Base-by-base conservation (phyloP, 2,888 invertebrate species). In the Bimastos eiseni region DNA sequence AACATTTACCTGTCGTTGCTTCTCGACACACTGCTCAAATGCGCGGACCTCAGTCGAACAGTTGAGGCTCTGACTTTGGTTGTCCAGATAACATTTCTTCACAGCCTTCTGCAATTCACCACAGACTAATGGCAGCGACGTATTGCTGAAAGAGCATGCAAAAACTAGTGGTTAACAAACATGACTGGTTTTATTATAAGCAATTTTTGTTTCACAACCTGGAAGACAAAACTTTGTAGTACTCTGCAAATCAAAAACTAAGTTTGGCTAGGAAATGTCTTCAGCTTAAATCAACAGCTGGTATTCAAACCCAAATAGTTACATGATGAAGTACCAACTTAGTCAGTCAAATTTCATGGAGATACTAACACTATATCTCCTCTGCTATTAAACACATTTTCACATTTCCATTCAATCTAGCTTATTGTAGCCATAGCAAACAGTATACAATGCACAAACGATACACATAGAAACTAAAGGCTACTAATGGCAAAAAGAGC, bases 51-150 rank as follows among this genome's bases (percentile, higher is more conserved):
- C 37, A 30, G 83, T 83, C 1, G 90, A 37, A 41, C 90, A 90
- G 84, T 84, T 83, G 83, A 90, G 90, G 83, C 83, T 90, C 33
- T 84, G 84, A n/a, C 41, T 83, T 30, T 33, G 30, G 41, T 90
- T 83, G 21, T 90, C 84, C 30, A 41, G 84, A 49, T 90, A 90
- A 44, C 90, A 90, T n/a, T 44, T 83, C 33, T 44, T 83, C 15
- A 90, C 90, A 30, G 34, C 90, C 44, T 38, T 33, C 84, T 90
- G 90, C 41, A 84, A 33, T 15, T 90, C 90, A 21, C 83, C 90
- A 41, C 90, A 90, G n/a, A 90, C 41, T n/a, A 84, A 30, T n/a
- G 90, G 90, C 36, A 38, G 30, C 33, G 90, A 83, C 5, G 90
- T 38, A 33, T 90, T 37, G 34, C 90, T 90, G 41, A 33, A 86